Base-by-base conservation (phyloP, 2,888 invertebrate species). In the Prionchulus punctatus region DNA sequence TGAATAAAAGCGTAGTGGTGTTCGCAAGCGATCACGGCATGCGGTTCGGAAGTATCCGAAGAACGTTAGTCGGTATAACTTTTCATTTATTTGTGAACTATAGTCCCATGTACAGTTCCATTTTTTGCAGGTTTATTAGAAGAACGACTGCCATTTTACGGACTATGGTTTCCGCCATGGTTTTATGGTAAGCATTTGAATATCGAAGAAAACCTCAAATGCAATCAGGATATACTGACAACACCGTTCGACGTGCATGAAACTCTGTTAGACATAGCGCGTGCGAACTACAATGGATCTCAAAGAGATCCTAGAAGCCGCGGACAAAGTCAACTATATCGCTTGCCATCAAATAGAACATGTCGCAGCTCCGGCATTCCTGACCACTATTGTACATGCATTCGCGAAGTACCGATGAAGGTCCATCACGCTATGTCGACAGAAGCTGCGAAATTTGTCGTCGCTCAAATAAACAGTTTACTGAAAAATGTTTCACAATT, bases 101-200 rank as follows among this genome's bases (percentile, higher is more conserved):
- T n/a, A n/a, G n/a, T n/a, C n/a, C n/a, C n/a, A n/a, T n/a, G n/a
- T n/a, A n/a, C n/a, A n/a, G n/a, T n/a, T n/a, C n/a, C n/a, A n/a
- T n/a, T n/a, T n/a, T n/a, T n/a, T n/a, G n/a, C n/a, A n/a, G n/a
- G 56, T 27, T 43, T 56, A 18, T 21, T 56, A 2, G 56, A 56
- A 54, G 56, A 56, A 43, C 51, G 56, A 2, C 30, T 36, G 51
- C 56, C 56, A 3, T 55, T 56, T 52, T 56, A 55, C 23, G n/a
- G 23, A 2, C 31, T 56, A 23, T 18, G 23, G 21, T 50, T 56
- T 26, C 56, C 56, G 42, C 28, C 21, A 3, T 56, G 56, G 56
- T 56, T 56, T 56, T 56, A 51, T 23, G 4, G 23, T 2, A 56
- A 53, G 25, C 26, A 56, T 51, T 53, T 53, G 3, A 3, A 23